Base-by-base conservation (phyloP, 2,888 invertebrate species). In the Acutogordius australiensis region DNA sequence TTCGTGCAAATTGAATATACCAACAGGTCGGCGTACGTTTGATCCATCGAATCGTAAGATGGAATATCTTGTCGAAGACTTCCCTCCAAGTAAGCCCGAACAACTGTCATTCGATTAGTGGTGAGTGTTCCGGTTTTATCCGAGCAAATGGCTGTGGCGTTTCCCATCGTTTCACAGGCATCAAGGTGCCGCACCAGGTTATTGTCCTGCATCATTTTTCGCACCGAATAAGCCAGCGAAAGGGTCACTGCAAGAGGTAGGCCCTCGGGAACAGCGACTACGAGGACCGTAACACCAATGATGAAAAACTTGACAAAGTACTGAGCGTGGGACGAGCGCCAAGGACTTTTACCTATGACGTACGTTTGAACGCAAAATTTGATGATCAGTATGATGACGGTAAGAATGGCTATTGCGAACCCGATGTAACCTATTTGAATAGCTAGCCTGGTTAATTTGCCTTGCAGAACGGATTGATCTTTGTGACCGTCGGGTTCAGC, bases 121-220 rank as follows among this genome's bases (percentile, higher is more conserved):
- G 75, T 75, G 23, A 75, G 66, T 0, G 75, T 75, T 51, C 75
- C 75, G 1, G 75, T 75, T 65, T 75, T 75, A 65, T 75, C 75
- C 1, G 75, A 75, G 65, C 75, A 75, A 64, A 75, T 75, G 57
- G 73, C 69, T 2, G 75, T 75, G n/a, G 75, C 75, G 65, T 74
- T 75, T 60, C 75, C 75, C 75, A 75, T 75, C 1, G 75, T 75
- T 64, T 75, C 75, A 65, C 75, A 75, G 29, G 75, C 75, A 64
- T 75, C 74, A 67, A 76, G 67, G 65, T 76, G 75, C 59, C 75
- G 68, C 57, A 76, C 75, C 63, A 76, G 66, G 66, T 76, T 74
- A 66, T 75, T 73, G 65, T 74, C 74, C 60, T 69, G 66, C 73
- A 73, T 74, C 73, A 75, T 75, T 71, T 72, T 71, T 73, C 66